Base-by-base conservation (phyloP, 1,140 invertebrate genomes). In the Drosophila santomea region DNA sequence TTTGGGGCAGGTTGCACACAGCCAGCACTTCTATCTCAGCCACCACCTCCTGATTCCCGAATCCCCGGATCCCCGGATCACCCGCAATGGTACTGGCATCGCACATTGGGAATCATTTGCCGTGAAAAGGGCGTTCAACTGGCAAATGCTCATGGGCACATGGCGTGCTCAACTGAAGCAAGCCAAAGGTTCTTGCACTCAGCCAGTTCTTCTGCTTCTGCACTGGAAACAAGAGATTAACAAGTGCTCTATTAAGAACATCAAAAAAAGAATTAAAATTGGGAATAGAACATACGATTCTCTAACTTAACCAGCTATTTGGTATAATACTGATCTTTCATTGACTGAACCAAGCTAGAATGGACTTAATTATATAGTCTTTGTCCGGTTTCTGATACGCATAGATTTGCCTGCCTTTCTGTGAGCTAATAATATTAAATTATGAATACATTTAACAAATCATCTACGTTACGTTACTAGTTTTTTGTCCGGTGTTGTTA, bases 121-220 rank as follows among this genome's bases (percentile, higher is more conserved):
- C 91, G 91, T 92, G 91, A 92, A 92, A 92, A 92, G 91, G 91
- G 85, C 86, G 83, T 92, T 92, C 83, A 92, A 90, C 90, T 88
- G 80, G 78, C 80, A 86, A 86, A 85, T 78, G 76, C 83, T 79
- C 80, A 88, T 82, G 79, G 77, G 75, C 84, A 89, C 83, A 88
- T 88, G 76, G 80, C 84, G 77, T 89, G 83, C 68, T 71, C 68
- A 71, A 50, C 64, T 71, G 64, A 69, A 57, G 43, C 64, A 71
- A 56, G 35, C 71, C 64, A 60, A 86, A 89, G 84, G 84, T 88
- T 89, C 83, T 88, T 88, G 83, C 76, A 78, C 84, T 84, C 76
- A 72, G 61, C 74, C 39, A 79, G 78, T 86, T 85, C 74, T 84
- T 74, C 15, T 43, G 39, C 43, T 50, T 50, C 39, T 74, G 69